phyloP scores from a whole-genome alignment of 1,140 invertebrate species.

The Cephus cinctus region DNA sequence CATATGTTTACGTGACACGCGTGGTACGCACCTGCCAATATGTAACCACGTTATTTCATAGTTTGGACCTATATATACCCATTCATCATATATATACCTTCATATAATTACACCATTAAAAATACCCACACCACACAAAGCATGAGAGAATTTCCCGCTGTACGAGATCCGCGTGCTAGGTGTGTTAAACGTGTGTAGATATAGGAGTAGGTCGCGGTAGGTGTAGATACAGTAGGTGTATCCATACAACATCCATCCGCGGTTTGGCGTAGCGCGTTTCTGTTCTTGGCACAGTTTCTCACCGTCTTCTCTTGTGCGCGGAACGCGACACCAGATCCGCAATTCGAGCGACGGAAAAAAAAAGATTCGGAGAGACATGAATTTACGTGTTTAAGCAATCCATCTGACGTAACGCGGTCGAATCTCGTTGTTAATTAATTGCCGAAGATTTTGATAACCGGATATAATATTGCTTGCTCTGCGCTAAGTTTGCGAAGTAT shows the following conservation, averaged over 20 bases:
- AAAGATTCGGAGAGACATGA: not conserved
- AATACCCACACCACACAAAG: no score
- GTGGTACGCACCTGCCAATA: no score
- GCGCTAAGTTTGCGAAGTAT: no score
- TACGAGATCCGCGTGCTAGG: no score
- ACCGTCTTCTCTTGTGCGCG: conserved; percentile 2
- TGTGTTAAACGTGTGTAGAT: not conserved
- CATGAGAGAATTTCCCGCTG: no score
- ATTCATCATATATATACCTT: no score
- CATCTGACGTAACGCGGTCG: not conserved
- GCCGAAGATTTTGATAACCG: not conserved
- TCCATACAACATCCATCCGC: not conserved
- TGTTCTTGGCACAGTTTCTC: conserved; percentile 6
- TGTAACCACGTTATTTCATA: no score
- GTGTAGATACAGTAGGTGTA: not conserved
- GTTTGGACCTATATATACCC: no score
- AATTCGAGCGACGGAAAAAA: not conserved
- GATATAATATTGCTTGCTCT: not conserved
- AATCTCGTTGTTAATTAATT: not conserved
- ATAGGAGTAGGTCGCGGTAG: not conserved
- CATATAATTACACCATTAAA: no score
- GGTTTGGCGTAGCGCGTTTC: not conserved
- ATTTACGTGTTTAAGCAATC: not conserved
- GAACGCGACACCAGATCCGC: not conserved
- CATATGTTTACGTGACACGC: no score